Evolutionary conservation across 1,140 invertebrate species (phyloP), one percentile per base, ranked within the genome.

Genomic region (Drosophila nikananu): DNA sequence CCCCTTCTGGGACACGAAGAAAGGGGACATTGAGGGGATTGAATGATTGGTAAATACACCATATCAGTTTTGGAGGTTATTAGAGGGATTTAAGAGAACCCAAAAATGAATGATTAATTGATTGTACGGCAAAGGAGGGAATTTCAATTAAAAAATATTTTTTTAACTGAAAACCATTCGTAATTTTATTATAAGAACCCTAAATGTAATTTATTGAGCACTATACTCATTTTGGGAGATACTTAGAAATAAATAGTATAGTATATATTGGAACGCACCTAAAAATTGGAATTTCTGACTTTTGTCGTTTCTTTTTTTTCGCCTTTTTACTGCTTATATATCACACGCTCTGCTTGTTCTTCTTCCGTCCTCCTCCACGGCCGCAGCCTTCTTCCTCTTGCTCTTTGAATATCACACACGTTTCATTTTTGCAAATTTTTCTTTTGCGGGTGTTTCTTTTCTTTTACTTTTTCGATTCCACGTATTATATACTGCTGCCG

Each of bases 341-440:
- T 72, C 76, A 79, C 76, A 63, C 51, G 77, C 71, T 73, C 73
- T 76, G 70, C 76, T 83, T 52, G 42, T 61, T 48, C 42, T 37
- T 23, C 35, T 48, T 48, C 44, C 37, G 19, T 49, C 42, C 51
- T 13, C 49, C 49, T 32, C 49, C 62, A 48, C 52, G 52, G 52
- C 72, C 54, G 67, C 59, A 42, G 65, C 67, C 63, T 59, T 19
- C 73, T 61, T 80, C 71, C 70, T 73, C 84, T 75, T 71, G 59
- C 81, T 90, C 71, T 71, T 81, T 82, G 80, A 81, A 90, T 90
- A 90, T 89, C 86, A 89, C 86, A 89, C 86, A 89, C 86, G 84
- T 87, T 87, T 87, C 81, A 90, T 86, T 81, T 81, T 81, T 82
- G 74, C 84, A 66, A 66, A 62, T 83, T 75, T 75, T 71, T 30